Conservation (phyloP, 2,797 vertebrate species). For the Discoglossus pictus region DNA sequence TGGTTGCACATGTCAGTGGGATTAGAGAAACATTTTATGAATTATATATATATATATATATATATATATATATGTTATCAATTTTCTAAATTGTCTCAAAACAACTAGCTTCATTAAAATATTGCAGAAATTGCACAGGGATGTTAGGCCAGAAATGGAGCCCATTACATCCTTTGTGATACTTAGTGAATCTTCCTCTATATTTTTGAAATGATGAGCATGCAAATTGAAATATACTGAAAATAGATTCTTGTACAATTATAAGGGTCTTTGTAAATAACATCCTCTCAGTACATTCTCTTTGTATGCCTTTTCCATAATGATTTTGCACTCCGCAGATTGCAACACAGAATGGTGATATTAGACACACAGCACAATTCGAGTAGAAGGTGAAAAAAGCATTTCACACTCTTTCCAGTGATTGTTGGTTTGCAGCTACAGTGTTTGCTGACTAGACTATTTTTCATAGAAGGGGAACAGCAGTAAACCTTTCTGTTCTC, state of each 20-base stretch:
- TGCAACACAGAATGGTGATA: conserved; percentile 53
- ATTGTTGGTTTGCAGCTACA: not conserved
- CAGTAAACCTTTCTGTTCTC: conserved; percentile 32
- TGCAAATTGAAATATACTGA: conserved; percentile 5
- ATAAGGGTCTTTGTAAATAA: conserved; percentile 28
- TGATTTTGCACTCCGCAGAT: conserved; percentile 13
- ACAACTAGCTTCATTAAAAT: too few species aligned
- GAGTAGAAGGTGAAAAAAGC: conserved; percentile 47
- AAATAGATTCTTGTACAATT: conserved; percentile 30
- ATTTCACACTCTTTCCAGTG: conserved; percentile 24
- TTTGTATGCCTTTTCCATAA: not conserved
- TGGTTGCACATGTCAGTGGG: too few species aligned
- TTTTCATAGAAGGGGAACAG: conserved; percentile 12
- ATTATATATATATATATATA: too few species aligned
- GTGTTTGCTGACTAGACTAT: not conserved
- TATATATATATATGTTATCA: too few species aligned
- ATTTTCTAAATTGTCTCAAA: too few species aligned
- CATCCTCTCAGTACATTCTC: conserved; percentile 9
- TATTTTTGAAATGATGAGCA: conserved; percentile 5
- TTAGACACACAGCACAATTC: conserved; percentile 62
- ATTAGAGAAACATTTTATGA: too few species aligned
- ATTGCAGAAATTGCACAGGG: too few species aligned
- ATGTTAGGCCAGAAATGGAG: too few species aligned
- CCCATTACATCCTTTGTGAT: too few species aligned
- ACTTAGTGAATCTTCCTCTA: too few species aligned